Base-by-base conservation (phyloP, 2,888 invertebrate genomes). In the Venustoraphidia nigricollis region DNA sequence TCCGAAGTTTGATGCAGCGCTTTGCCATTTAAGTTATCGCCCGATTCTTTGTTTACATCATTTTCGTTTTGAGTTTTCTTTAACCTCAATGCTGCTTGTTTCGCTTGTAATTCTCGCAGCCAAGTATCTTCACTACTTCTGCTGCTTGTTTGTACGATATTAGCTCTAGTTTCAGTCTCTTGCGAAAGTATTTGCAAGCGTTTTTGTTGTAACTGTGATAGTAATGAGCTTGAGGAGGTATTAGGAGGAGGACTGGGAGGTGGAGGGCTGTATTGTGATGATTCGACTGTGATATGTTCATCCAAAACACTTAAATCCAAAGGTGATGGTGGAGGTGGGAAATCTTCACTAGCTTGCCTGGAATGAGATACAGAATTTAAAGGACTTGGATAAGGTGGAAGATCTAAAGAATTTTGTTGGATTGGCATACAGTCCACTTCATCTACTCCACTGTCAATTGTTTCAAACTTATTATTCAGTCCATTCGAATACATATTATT, bases 281-380 rank as follows among this genome's bases (percentile, higher is more conserved):
- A 27, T 27, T 46, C 37, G 4, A 4, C 38, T 36, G 58, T 57
- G 41, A 63, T 54, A 47, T 79, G 76, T 53, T 79, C 76, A 50
- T 79, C 77, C 1, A 81, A 65, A 0, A 78, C 75, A 17, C 76
- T 77, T 52, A 83, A 67, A 53, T 85, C 83, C 43, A 84, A 73
- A 0, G 83, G 83, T 1, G 85, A 82, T 1, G 90, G 90, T n/a
- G 88, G 88, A 6, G 89, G 89, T 44, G 90, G 90, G 58, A 91
- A 90, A 58, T 91, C 90, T 66, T 89, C 89, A 63, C 89, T 90
- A 1, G 86, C 79, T 64, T 90, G 90, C 44, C 90, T 71, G 2
- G 89, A 90, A 64, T 90, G 90, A 47, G 81, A 76, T 0, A 77
- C 81, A 0, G 87, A 86, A 54, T 78, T 78, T 55, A 81, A 73